Base-by-base conservation (phyloP, 2,888 invertebrate genomes). In the Cataglyphis albicans region DNA sequence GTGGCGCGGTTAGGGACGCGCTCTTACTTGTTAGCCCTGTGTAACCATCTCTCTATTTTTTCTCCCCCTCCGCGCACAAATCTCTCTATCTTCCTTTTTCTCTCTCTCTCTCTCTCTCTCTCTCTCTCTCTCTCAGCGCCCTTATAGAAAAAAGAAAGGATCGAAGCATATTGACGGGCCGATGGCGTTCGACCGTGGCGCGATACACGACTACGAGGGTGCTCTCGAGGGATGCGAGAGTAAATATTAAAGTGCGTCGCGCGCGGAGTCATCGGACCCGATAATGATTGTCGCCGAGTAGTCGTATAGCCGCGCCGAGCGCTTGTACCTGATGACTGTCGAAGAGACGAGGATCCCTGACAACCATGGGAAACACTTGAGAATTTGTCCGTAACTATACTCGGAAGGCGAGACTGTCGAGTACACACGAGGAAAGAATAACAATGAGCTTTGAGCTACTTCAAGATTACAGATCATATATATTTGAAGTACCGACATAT, bases 351-450 rank as follows among this genome's bases (percentile, higher is more conserved):
- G 83, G 84, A 87, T 91, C 93, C 91, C 93, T 91, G 90, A 92
- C 89, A 90, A 87, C 89, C 94, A 93, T 94, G 94, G 94, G 94
- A 94, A 94, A 91, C 92, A 93, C 93, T 93, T 90, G 89, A 92
- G 83, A 88, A 85, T 84, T 87, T 88, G 89, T 84, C 86, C 89
- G 85, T 86, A 74, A 84, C 84, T 80, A 83, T 80, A 83, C 88
- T 88, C 90, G 87, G 82, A 86, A 52, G 65, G 74, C 81, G 72
- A 57, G 74, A 85, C 85, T 70, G 18, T 84, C 73, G 61, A 55
- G 32, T 41, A 9, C 21, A 35, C 10, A 64, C 18, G 32, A 52
- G 52, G 48, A 18, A 18, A 52, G 6, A 52, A 75, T 64, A 64
- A 74, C 63, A 15, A 35, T 44, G 35, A 48, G 9, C 64, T n/a